Conservation (phyloP, 2,113 vertebrate species). For the Limanda limanda region DNA sequence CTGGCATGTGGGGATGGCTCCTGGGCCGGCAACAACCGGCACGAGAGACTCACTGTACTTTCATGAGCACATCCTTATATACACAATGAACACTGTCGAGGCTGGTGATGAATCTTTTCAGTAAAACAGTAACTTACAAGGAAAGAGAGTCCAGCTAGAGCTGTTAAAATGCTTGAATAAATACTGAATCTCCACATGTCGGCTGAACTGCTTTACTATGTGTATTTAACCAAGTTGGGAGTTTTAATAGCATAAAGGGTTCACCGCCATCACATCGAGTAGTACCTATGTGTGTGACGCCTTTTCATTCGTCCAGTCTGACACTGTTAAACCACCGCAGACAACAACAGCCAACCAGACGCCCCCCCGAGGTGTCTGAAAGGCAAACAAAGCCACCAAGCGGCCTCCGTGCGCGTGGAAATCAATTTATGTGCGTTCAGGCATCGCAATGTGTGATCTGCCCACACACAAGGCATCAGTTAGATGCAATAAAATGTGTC, state of each 20-base stretch:
- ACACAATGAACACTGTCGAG: not conserved
- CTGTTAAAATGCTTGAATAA: conserved; percentile 42
- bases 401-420: conserved; percentile 30
- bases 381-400: conserved; percentile 42
- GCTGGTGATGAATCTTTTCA: not conserved
- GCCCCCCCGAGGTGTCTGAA: conserved; percentile 34
- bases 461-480: not conserved
- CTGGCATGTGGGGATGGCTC: conserved; percentile 65
- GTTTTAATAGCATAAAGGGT: conserved; percentile 39
- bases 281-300: conserved; percentile 19
- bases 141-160: conserved; percentile 13
- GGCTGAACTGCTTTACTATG: conserved; percentile 10
- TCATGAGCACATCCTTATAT: not conserved
- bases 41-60: conserved; percentile 4
- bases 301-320: conserved; percentile 24
- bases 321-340: conserved; percentile 28
- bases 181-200: not conserved
- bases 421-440: conserved; percentile 47
- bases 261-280: conserved; percentile 34
- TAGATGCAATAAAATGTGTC: conserved; percentile 9
- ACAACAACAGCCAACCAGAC: conserved; percentile 40
- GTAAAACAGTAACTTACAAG: conserved; percentile 1
- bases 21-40: conserved; percentile 25
- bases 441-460: conserved; percentile 12
- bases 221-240: conserved; percentile 35